Base-by-base conservation (phyloP, 1,140 invertebrate genomes). In the Tetragonula clypearis region DNA sequence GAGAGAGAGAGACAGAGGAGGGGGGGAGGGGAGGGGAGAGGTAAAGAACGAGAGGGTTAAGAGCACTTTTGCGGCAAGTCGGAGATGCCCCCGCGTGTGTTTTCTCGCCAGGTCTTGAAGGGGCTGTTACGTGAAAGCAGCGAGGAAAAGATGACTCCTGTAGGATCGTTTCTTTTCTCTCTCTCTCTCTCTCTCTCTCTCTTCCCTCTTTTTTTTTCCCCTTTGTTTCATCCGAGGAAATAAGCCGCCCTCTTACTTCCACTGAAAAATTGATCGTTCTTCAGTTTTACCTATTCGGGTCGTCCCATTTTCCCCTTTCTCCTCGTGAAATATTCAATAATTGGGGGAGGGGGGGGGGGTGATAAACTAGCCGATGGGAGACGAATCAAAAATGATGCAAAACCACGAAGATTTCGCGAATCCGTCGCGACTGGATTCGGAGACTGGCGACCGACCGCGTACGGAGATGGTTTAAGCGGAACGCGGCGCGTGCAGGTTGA, bases 21-120 rank as follows among this genome's bases (percentile, higher is more conserved):
- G 8, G 35, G 26, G 8, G 35, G 4, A 30, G n/a, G 2, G 19
- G 35, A 15, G 60, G 17, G 17, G 66, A 49, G n/a, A 58, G 53
- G 69, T 21, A 11, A 60, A 66, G 65, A 68, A 80, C 26, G 73
- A 82, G 78, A 82, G 75, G 62, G 79, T 86, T 82, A 69, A 86
- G 69, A 78, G 85, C 58, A 68, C 74, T 86, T 79, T 74, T 55
- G 74, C 62, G 74, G 76, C 49, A 41, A 87, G 68, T 79, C 55
- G 56, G 58, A 69, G 84, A 87, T 76, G 60, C 69, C 23, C 23
- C 69, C 76, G 56, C 19, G 77, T 53, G 73, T 82, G 73, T 82
- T 82, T 86, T 86, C 79, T 81, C 76, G 79, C 60, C 30, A 55
- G 78, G 30, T 79, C 53, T 79, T 79, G 71, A 71, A 71, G 66